Percentiles rank a stretch among this genome's conserved stretches.
These are phyloP conservation scores for Aplochiton taeniatus DNA, from an alignment of 2,797 vertebrate genomes.

Conservation along the genomic window DNA sequence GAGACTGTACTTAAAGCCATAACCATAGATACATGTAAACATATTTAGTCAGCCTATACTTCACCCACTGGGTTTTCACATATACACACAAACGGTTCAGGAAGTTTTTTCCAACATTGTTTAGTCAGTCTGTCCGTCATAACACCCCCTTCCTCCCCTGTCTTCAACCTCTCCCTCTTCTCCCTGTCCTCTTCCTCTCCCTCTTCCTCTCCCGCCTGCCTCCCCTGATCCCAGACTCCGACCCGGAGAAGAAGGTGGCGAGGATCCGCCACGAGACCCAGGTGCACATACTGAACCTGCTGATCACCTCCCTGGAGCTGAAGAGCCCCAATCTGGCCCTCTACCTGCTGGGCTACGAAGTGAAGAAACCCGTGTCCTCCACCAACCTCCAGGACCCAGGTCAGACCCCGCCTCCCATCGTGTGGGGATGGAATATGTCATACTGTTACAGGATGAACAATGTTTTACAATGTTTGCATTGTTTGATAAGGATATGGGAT, in stretches of 20 bases:
- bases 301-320: slow-evolving; percentile 93
- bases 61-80: too few species aligned
- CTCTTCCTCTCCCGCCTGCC: background rate
- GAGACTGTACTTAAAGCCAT: too few species aligned
- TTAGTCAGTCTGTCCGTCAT: too few species aligned
- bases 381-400: slow-evolving; percentile 97
- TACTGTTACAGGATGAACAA: background rate
- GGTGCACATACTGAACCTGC: slow-evolving; percentile 94
- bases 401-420: slow-evolving; percentile 56
- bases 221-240: slow-evolving; percentile 71
- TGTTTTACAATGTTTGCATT: too few species aligned
- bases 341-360: slow-evolving; percentile 92
- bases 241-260: slow-evolving; percentile 80
- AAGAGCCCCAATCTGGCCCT: slow-evolving; percentile 91
- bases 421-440: too few species aligned
- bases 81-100: too few species aligned
- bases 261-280: slow-evolving; percentile 90
- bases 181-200: background rate
- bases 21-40: too few species aligned
- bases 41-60: too few species aligned
- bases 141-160: background rate
- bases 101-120: too few species aligned
- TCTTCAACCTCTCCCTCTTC: background rate
- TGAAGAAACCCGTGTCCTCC: slow-evolving; percentile 93
- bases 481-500: too few species aligned